These are phyloP conservation scores for Salvelinus alpinus DNA, from an alignment of 2,113 vertebrate genomes.

Conservation along the genomic window DNA sequence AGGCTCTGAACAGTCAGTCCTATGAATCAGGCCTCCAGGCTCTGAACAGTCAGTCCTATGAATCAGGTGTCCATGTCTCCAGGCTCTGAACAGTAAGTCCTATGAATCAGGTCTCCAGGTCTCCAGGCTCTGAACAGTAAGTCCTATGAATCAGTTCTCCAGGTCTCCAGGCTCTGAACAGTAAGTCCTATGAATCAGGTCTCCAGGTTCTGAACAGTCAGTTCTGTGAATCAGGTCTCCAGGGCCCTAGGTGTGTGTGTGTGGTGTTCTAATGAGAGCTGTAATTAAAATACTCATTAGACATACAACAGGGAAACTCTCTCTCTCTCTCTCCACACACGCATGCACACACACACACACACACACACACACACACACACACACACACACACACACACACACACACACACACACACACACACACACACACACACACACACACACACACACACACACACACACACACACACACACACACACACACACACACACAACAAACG, in stretches of 20 bases:
- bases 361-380: constrained; percentile 7
- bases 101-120: no score
- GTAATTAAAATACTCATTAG: constrained; percentile 65
- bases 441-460: constrained; percentile 9
- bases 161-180: no score
- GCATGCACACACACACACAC: constrained; percentile 6
- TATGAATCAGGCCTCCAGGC: background rate
- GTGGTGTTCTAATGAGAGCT: constrained; percentile 61
- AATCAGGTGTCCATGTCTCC: background rate
- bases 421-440: constrained; percentile 9
- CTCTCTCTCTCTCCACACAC: constrained; percentile 8
- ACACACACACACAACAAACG: constrained; percentile 18
- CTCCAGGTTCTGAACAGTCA: constrained; percentile 30
- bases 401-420: constrained; percentile 10
- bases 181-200: no score
- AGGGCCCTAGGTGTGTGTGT: constrained; percentile 37
- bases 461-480: constrained; percentile 8
- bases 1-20: no score
- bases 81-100: background rate
- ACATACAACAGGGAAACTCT: constrained; percentile 40
- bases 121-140: no score
- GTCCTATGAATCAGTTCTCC: no score
- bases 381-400: constrained; percentile 15
- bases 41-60: no score
- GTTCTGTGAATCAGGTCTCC: no score